phyloP scores from a whole-genome alignment of 2,113 vertebrate species.

The Callopanchax toddi region DNA sequence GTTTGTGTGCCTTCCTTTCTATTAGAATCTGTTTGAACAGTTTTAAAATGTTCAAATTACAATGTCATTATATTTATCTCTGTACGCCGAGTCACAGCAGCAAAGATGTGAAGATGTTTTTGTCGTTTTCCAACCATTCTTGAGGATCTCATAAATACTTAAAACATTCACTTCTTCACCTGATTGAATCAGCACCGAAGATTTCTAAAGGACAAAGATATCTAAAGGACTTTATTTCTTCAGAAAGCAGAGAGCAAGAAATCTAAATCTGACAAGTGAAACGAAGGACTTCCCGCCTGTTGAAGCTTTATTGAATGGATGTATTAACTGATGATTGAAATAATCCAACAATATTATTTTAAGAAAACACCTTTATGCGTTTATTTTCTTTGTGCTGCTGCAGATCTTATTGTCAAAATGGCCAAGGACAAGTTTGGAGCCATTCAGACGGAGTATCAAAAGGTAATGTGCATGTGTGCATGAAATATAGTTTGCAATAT shows the following conservation, averaged over 20 bases:
- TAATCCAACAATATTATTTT: not conserved
- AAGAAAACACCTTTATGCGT: conserved; percentile 2
- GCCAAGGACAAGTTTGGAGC: conserved; percentile 85
- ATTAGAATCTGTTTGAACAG: no score
- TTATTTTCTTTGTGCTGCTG: conserved; percentile 65
- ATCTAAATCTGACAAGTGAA: not conserved
- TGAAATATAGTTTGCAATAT: conserved; percentile 4
- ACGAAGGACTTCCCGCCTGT: not conserved
- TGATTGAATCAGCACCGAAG: not conserved
- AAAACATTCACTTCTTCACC: not conserved
- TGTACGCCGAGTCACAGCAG: not conserved
- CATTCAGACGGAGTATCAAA: conserved; percentile 84
- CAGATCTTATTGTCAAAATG: conserved; percentile 88
- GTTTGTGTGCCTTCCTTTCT: no score
- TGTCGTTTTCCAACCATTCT: not conserved
- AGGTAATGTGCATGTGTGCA: conserved; percentile 81
- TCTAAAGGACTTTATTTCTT: not conserved
- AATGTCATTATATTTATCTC: not conserved
- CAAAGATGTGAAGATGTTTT: not conserved
- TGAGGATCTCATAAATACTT: not conserved
- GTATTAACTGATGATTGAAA: not conserved
- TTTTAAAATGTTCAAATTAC: no score
- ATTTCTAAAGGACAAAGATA: not conserved
- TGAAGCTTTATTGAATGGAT: not conserved
- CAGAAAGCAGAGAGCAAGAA: not conserved